phyloP scores from a whole-genome alignment of 37 sponge, comb jelly and placozoan genomes.

The Chondrosia reniformis region DNA sequence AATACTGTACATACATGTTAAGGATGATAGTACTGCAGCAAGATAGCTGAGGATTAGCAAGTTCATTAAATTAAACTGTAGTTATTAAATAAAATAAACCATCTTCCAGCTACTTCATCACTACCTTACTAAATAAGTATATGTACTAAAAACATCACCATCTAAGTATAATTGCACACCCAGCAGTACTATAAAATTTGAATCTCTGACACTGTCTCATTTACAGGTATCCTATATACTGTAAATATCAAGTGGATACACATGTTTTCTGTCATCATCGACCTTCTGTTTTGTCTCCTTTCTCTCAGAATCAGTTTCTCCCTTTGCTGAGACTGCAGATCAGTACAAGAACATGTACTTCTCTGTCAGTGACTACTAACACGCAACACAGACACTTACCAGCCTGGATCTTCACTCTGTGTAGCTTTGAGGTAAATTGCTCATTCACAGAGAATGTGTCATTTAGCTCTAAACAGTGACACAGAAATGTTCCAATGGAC shows the following conservation, averaged over 20 bases:
- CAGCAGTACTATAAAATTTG: too few relatives aligned
- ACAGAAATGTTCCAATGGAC: not conserved
- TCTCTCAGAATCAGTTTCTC: slow-evolving; percentile 93
- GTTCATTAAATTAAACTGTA: too few relatives aligned
- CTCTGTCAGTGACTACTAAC: too few relatives aligned
- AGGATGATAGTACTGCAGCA: too few relatives aligned
- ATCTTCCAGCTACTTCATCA: too few relatives aligned
- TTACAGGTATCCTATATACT: too few relatives aligned
- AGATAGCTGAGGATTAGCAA: too few relatives aligned
- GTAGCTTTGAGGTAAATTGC: slow-evolving; percentile 91
- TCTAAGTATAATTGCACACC: too few relatives aligned
- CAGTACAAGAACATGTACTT: not conserved
- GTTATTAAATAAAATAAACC: too few relatives aligned
- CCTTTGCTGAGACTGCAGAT: slow-evolving; percentile 69
- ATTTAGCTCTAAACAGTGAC: slow-evolving; percentile 31
- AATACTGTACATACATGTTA: slow-evolving; percentile 55
- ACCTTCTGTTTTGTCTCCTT: slow-evolving; percentile 97
- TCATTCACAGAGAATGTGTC: slow-evolving; percentile 95
- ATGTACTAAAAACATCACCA: too few relatives aligned
- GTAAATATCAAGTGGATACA: slow-evolving; percentile 61
- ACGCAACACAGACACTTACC: slow-evolving; percentile 23
- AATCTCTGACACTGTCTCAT: too few relatives aligned
- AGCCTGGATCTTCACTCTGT: slow-evolving; percentile 93
- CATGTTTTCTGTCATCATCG: slow-evolving; percentile 99
- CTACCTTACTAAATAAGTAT: too few relatives aligned